phyloP scores from a whole-genome alignment of 2,797 vertebrate species.

The Propithecus deckenii region DNA sequence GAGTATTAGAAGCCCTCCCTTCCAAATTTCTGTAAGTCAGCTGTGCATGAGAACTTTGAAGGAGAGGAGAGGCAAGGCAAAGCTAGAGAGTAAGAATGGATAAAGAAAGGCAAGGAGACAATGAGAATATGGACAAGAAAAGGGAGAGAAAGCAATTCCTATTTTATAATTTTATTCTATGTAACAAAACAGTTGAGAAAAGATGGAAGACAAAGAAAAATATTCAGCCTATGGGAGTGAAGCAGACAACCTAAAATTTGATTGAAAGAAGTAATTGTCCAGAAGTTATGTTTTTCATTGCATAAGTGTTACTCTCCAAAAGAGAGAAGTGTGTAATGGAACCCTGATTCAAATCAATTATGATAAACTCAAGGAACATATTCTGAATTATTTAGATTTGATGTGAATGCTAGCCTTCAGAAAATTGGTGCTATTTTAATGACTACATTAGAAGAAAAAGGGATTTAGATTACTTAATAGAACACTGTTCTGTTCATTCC shows the following conservation, averaged over 20 bases:
- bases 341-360: neutral
- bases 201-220: neutral
- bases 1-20: neutral
- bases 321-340: neutral
- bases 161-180: neutral
- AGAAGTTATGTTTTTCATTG: neutral
- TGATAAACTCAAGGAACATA: neutral
- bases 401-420: neutral
- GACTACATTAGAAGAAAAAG: neutral
- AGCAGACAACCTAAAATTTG: neutral
- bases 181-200: neutral
- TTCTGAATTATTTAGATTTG: neutral
- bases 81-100: neutral
- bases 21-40: neutral
- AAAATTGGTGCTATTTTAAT: conserved; percentile 30
- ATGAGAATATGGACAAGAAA: neutral
- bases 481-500: neutral
- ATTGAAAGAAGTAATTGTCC: neutral
- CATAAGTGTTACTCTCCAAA: neutral
- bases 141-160: neutral
- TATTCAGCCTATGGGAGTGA: neutral
- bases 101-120: neutral
- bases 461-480: neutral
- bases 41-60: neutral
- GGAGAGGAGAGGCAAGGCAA: neutral